Base-by-base conservation (phyloP, 2,888 invertebrate species). In the Sesamia inferens region DNA sequence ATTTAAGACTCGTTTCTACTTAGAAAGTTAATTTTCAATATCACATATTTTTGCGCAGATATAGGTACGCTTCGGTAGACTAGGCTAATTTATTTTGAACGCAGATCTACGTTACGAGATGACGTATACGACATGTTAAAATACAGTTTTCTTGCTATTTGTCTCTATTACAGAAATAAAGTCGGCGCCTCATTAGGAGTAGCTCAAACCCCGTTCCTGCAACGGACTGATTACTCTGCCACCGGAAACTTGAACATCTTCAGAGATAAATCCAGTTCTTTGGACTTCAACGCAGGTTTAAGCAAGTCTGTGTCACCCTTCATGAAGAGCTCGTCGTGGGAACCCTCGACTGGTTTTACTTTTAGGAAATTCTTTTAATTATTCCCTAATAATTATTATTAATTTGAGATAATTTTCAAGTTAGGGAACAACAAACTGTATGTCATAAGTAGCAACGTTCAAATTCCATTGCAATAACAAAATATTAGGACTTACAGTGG, bases 261-360 rank as follows among this genome's bases (percentile, higher is more conserved):
- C 81, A 87, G 81, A 3, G 71, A 67, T 8, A 85, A 79, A 0
- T 66, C 78, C 51, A 81, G 84, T 0, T 90, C 92, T 2, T 66
- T 92, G n/a, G 92, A 92, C 84, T 88, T 92, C 58, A 91, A 86
- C 71, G 92, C 92, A 44, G 92, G 91, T 2, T 65, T 88, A 24
- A 85, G 87, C 67, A 90, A 88, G 69, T 90, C 91, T 5, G 82
- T 89, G 19, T 89, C 90, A 0, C 91, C 92, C 0, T 89, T 80
- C 68, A 81, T 89, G 54, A 86, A 79, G 54, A 84, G 82, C 13
- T 82, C 85, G n/a, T 91, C 84, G 14, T 92, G 92, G 92, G 74
- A 90, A 51, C 92, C 91, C 0, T 85, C 68, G 7, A 59, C 67
- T 42, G 90, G 90, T 1, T 75, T 92, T 1, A 83, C 85, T 11